phyloP scores from a whole-genome alignment of 1,140 invertebrate genomes.

The Drosophila watanabei region DNA sequence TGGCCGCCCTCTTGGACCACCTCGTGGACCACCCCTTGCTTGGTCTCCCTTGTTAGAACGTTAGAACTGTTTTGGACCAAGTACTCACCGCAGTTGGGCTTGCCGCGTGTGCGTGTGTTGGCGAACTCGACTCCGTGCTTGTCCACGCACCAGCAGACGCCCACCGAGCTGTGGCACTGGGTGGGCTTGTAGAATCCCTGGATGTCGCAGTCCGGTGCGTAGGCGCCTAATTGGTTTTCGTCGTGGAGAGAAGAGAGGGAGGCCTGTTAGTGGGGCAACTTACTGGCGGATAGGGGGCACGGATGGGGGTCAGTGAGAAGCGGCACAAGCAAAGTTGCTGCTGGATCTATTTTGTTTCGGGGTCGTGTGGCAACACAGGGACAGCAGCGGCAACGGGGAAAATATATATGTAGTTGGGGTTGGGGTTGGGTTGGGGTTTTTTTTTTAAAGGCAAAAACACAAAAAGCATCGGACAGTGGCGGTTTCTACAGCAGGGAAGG shows the following conservation, averaged over 20 bases:
- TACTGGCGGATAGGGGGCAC: slow-evolving; percentile 4
- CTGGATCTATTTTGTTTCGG: slow-evolving; percentile 62
- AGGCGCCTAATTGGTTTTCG: slow-evolving; percentile 88
- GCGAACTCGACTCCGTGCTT: slow-evolving; percentile 95
- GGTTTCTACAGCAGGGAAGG: slow-evolving; percentile 23
- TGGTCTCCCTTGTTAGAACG: neutral
- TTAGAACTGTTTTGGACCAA: neutral
- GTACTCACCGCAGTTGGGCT: slow-evolving; percentile 93
- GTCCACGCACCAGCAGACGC: slow-evolving; percentile 97
- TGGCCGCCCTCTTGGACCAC: neutral
- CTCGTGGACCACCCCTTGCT: neutral
- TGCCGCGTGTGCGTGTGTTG: slow-evolving; percentile 93
- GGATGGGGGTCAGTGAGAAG: slow-evolving; percentile 53
- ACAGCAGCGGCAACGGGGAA: slow-evolving; percentile 21
- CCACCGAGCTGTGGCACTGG: slow-evolving; percentile 94
- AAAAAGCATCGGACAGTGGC: slow-evolving; percentile 51
- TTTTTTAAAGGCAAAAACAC: slow-evolving; percentile 57
- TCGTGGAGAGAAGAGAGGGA: slow-evolving; percentile 56
- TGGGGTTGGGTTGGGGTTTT: slow-evolving; percentile 50
- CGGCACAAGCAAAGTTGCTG: slow-evolving; percentile 70
- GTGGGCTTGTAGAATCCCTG: slow-evolving; percentile 94
- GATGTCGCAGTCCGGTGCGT: slow-evolving; percentile 93
- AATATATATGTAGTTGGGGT: slow-evolving; percentile 47
- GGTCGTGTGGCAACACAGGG: slow-evolving; percentile 47
- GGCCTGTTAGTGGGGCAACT: slow-evolving; percentile 65